Base-by-base conservation (phyloP, 2,113 vertebrate genomes). In the Carollia perspicillata region DNA sequence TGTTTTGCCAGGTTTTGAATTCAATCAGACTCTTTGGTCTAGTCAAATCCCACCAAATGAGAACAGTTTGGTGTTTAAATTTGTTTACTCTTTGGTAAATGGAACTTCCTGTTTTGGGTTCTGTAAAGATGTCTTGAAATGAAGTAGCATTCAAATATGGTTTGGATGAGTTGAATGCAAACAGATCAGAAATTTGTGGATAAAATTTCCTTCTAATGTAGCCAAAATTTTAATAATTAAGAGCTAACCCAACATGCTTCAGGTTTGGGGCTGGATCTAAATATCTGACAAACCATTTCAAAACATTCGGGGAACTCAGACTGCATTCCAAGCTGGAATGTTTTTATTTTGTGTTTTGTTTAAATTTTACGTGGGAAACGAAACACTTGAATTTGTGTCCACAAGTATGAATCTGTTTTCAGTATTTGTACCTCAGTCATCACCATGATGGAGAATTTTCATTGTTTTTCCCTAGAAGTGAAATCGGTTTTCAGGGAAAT, bases 211-310 rank as follows among this genome's bases (percentile, higher is more conserved):
- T 35, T 95, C 58, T 92, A 65, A 78, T 91, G 49, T 86, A 83
- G 37, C 49, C 49, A 4, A 79, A 94, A 89, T 93, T 96, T 97
- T 95, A 96, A 95, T 95, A 96, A 85, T 90, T 94, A 89, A 95
- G 58, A 68, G 84, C 10, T 71, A 92, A 35, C 16, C 44, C 94
- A 84, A 90, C 33, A 58, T 60, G 86, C 42, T 87, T 79, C 75
- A 58, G 37, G 9, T 84, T 78, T 77, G 78, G 77, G 20, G 37
- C 23, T 92, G 23, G 58, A 42, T 93, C 96, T 94, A 93, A 91
- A 78, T 93, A 63, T 33, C 35, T 33, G 26, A 66, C 47, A 90
- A 95, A 81, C 69, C 65, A 89, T 94, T 94, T 97, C 49, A 91
- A 96, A 96, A 94, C 72, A 83, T 72, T 69, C 35, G 60, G 89